Evolutionary conservation across 2,888 invertebrate species (phyloP), one percentile per base, ranked within the genome.

Genomic region (Trissonchulus sp.): DNA sequence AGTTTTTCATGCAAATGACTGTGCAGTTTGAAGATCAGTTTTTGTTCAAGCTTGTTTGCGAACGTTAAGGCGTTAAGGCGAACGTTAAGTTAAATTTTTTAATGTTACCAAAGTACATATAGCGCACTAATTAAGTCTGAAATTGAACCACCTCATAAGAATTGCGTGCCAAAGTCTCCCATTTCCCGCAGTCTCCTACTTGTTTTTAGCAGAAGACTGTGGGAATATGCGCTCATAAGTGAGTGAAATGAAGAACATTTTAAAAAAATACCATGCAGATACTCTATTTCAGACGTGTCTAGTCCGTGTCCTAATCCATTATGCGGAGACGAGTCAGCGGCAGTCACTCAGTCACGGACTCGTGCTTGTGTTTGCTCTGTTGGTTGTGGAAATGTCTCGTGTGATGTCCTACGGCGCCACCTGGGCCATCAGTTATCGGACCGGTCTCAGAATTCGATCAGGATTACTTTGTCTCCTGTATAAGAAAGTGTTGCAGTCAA

Each of bases 391-490:
- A 79, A 76, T 85, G 28, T 79, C 81, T 34, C 81, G 85, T 62
- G 82, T 84, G 1, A 76, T 86, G 31, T 79, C 81, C n/a, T 85
- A 85, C 77, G 84, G 85, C 8, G 80, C 83, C 33, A 81, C 83
- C 0, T 86, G 86, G 86, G 83, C 84, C 48, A 80, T 84, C 34
- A 84, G 84, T 76, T 85, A 85, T 76, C 81, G 84, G 68, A 83
- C 82, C 37, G 87, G 85, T 76, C 80, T 85, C n/a, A 79, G 86
- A 63, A 81, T 85, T 1, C 82, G 85, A 60, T 82, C 84, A 38
- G 86, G 85, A 18, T 79, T 85, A 1, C 80, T 85, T 34, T 82
- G 83, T n/a, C 77, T 86, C 34, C 78, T 86, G n/a, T 87, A 83
- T 80, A 82, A 83, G 76, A 83, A 84, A 76, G 80, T 85, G 34